These are phyloP conservation scores for Mustela lutreola DNA, from an alignment of 2,113 vertebrate species.

Conservation along the genomic window DNA sequence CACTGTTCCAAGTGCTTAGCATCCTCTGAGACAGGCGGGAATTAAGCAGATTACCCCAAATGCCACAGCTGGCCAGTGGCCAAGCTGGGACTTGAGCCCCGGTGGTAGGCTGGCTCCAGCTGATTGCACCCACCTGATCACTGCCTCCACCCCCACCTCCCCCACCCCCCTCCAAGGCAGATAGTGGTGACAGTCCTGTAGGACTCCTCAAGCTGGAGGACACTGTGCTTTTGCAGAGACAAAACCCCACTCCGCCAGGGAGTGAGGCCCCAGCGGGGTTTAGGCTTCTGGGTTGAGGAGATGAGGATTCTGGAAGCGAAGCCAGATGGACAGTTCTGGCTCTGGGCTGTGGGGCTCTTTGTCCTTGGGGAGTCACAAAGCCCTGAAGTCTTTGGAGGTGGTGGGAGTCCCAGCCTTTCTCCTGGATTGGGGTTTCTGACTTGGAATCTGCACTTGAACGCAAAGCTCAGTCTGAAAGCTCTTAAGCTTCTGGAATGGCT, in stretches of 20 bases:
- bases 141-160: neutral
- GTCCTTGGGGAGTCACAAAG: neutral
- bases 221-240: neutral
- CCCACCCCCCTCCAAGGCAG: neutral
- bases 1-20: neutral
- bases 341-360: neutral
- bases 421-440: neutral
- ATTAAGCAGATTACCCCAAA: neutral
- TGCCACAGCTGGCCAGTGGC: neutral
- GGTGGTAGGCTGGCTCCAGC: neutral
- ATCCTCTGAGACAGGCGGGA: no score
- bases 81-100: neutral
- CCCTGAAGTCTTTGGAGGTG: neutral
- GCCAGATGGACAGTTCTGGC: neutral
- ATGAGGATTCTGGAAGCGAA: no score
- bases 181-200: neutral
- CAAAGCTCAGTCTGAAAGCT: neutral
- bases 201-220: accelerated
- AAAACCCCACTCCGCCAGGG: neutral
- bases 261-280: neutral
- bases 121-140: neutral
- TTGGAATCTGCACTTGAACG: neutral
- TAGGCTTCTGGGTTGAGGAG: neutral
- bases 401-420: neutral
- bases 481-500: neutral